Conservation (phyloP, 2,797 vertebrate genomes). For the Ataeniobius toweri region DNA sequence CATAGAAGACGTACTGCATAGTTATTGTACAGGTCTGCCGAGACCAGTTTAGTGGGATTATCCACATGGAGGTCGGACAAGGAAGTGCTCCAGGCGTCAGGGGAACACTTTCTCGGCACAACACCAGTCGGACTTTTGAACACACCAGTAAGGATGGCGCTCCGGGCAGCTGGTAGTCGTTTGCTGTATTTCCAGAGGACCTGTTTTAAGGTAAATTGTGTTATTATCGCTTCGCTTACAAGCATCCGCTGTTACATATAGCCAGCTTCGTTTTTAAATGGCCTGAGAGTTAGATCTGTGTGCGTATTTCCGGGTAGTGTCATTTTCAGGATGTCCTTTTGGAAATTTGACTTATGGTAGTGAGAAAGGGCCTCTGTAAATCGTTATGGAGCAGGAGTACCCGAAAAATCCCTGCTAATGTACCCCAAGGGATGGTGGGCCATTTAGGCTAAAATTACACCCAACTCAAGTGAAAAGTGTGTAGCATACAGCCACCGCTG, state of each 20-base stretch:
- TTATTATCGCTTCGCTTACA: rapidly evolving
- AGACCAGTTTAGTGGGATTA: background rate
- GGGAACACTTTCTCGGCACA: background rate
- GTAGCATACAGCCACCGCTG: constrained; percentile 5
- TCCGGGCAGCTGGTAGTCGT: constrained; percentile 7
- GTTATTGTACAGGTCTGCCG: background rate
- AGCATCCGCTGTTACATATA: background rate
- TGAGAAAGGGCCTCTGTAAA: background rate
- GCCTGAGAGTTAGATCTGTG: background rate
- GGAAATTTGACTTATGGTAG: background rate
- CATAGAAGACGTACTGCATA: too few relatives aligned
- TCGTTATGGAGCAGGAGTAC: background rate
- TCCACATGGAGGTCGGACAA: background rate
- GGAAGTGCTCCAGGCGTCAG: background rate
- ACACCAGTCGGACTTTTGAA: background rate
- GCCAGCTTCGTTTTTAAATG: background rate
- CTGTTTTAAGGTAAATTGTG: constrained; percentile 37
- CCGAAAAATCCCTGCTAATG: background rate
- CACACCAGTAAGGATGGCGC: constrained; percentile 39
- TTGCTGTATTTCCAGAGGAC: constrained; percentile 22
- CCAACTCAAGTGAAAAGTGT: background rate
- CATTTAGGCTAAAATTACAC: background rate
- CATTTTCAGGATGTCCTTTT: background rate
- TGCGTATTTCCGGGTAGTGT: background rate
- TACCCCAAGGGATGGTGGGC: background rate